Base-by-base conservation (phyloP, 2,113 vertebrate species). In the Bujurquina vittata region DNA sequence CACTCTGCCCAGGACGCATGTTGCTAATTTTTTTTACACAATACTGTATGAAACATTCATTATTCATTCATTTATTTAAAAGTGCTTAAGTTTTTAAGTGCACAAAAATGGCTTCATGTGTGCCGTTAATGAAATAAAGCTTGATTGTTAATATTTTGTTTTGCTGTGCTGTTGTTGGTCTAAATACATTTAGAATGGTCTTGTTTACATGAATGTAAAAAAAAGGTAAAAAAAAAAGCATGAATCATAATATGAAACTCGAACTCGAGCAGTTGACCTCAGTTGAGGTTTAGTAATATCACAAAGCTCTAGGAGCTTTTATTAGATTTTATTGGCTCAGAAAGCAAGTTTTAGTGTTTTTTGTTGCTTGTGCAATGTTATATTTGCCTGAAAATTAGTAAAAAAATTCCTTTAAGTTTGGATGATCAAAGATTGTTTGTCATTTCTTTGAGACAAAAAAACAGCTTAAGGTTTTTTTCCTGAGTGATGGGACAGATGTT, bases 101-200 rank as follows among this genome's bases (percentile, higher is more conserved):
- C 74, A 79, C 67, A 88, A 74, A 84, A 75, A 80, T 61, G 46
- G 40, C 56, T 22, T 76, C 20, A 62, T n/a, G 3, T 83, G 8
- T 62, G 17, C 33, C 73, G 18, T 56, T 88, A 2, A 80, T 56
- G 23, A 85, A 89, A 88, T 91, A 84, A 91, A 91, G 81, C 26
- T 59, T 57, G 26, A 75, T 73, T 89, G 55, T 83, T 81, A 88
- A 81, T 49, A 67, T 33, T 82, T n/a, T 35, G 10, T 23, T 78
- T 60, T 67, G 40, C 57, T 60, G 54, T 75, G 63, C 7, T 26
- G 26, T 26, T 26, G 26, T 26, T 26, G 3, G 77, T 15, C 4
- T 58, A 40, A 79, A 54, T 33, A 54, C n/a, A 0, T 12, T 62
- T 26, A 29, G 14, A 37, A 20, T 57, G 2, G 4, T 31, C 23